phyloP scores from a whole-genome alignment of 2,797 vertebrate species.

The Arctocebus calabarensis region DNA sequence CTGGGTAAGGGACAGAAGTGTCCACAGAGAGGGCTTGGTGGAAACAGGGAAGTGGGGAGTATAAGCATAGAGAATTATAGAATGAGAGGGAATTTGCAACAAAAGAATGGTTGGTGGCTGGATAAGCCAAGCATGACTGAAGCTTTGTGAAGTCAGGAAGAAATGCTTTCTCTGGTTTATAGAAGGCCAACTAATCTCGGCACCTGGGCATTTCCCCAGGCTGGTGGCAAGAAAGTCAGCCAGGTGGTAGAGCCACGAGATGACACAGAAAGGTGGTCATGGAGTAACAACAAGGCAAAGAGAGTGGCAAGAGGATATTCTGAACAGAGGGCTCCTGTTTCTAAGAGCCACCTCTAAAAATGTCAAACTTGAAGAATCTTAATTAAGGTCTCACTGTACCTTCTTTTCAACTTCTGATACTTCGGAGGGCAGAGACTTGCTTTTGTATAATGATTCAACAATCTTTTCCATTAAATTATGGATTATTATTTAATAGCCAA shows the following conservation, averaged over 20 bases:
- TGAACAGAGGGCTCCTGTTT: not conserved
- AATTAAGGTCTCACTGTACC: not conserved
- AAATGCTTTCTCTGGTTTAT: not conserved
- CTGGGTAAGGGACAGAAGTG: not conserved
- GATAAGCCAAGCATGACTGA: not conserved
- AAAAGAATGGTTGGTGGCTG: not conserved
- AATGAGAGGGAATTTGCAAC: not conserved
- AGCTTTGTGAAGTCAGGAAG: not conserved
- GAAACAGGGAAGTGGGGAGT: not conserved
- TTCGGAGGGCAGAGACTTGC: not conserved
- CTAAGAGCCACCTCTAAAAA: not conserved
- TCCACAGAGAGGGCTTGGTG: not conserved
- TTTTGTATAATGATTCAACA: not conserved
- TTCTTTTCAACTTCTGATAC: not conserved
- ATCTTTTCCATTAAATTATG: constrained; percentile 5
- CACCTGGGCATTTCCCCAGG: not conserved
- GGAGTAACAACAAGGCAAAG: not conserved
- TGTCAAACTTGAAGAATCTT: not conserved
- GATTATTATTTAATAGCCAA: constrained; percentile 2
- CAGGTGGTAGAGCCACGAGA: not conserved
- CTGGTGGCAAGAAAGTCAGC: not conserved
- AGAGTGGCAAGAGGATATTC: not conserved
- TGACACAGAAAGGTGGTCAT: not conserved
- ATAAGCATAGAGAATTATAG: not conserved
- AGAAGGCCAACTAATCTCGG: not conserved